Evolutionary conservation across 2,113 vertebrate genomes (phyloP), one percentile per base, ranked within the genome.

Genomic region (Todiramphus chloris): DNA sequence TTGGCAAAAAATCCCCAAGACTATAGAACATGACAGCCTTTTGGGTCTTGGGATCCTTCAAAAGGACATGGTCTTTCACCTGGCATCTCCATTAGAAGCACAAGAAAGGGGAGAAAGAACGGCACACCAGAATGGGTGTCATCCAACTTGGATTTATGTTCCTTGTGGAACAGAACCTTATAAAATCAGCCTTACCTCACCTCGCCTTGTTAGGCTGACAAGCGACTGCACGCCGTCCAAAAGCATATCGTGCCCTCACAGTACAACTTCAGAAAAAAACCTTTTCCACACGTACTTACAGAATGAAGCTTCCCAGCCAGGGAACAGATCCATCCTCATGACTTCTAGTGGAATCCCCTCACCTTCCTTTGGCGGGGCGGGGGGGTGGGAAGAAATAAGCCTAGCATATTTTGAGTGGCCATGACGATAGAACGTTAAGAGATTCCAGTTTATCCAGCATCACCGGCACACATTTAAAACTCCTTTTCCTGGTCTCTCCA

Each of bases 371-470:
- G 1, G 33, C 5, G 9, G 19, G 23, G 7, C 3, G 1, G 9
- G 31, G 58, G 27, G 3, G 37, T 7, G 37, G 18, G 16, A 15
- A 24, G 62, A 27, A 46, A 44, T 4, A 9, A 11, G 11, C 27
- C 28, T 2, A 23, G 27, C 10, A 1, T 19, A 3, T 9, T 50
- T 50, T 13, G 21, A 9, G 60, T 0, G 62, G 67, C 14, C 11
- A 5, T 0, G 68, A 4, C 8, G 43, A 11, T 6, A 30, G 10
- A 27, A 14, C 19, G 0, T 3, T 37, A 10, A 3, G 24, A 3
- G 18, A 0, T 1, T 3, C 2, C 0, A 4, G 1, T 2, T 10
- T 5, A 1, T 0, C 1, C 28, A 0, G 28, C 43, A 4, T 6
- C 43, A 3, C 64, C 1, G 8, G 11, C 44, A 6, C 44, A 1